Conservation (phyloP, 2,113 vertebrate species). For the Heterotilapia buettikoferi region DNA sequence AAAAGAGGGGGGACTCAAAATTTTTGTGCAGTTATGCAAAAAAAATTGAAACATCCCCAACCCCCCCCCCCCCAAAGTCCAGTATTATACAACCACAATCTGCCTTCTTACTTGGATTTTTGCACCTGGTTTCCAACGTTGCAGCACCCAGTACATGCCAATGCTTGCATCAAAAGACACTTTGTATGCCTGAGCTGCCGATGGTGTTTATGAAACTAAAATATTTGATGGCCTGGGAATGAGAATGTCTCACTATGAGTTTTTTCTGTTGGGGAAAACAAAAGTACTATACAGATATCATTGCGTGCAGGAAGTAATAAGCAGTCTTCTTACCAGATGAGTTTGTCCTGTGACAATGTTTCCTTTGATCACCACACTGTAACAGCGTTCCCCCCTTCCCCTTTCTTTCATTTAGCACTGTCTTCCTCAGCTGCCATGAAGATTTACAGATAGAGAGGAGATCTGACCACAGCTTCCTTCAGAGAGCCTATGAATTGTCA, state of each 20-base stretch:
- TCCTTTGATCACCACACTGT: neutral
- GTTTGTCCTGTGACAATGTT: neutral
- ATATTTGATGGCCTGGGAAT: neutral
- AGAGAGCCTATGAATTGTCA: slow-evolving; percentile 1
- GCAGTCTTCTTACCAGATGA: slow-evolving; percentile 1
- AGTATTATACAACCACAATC: neutral
- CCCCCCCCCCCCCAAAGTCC: too few relatives aligned
- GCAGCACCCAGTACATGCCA: neutral
- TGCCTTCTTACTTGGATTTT: neutral
- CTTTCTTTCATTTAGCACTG: neutral
- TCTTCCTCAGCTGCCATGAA: neutral
- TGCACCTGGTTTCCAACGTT: neutral
- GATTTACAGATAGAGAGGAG: neutral
- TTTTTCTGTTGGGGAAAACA: neutral
- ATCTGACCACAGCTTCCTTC: neutral
- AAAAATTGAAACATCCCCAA: neutral
- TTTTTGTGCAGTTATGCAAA: neutral
- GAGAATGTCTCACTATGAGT: neutral
- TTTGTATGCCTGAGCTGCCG: neutral
- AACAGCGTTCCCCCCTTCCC: neutral
- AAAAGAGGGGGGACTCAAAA: neutral
- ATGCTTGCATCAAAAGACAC: neutral
- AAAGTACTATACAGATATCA: neutral
- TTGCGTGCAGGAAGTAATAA: neutral
- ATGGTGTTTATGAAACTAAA: neutral